These are phyloP conservation scores for Aricia artaxerxes DNA, from an alignment of 2,888 invertebrate genomes.

Conservation along the genomic window DNA sequence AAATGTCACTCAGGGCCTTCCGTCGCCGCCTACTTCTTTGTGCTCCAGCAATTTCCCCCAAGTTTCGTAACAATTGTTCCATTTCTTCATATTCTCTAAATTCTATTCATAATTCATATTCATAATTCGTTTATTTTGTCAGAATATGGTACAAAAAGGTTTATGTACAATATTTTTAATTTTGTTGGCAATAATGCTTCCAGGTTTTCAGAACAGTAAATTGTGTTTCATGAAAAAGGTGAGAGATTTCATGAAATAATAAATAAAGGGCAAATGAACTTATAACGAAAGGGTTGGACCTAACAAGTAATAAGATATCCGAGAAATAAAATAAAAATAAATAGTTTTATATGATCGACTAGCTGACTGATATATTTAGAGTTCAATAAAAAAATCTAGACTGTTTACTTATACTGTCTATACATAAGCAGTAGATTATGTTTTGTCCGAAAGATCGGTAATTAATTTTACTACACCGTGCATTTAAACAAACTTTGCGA, in stretches of 20 bases:
- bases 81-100: background rate
- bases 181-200: background rate
- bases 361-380: background rate
- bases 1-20: slow-evolving; percentile 56
- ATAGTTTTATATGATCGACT: background rate
- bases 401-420: background rate
- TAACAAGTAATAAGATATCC: background rate
- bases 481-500: background rate
- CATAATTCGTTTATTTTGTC: too few species aligned
- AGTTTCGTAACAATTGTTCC: slow-evolving; percentile 12
- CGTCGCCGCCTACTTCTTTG: slow-evolving; percentile 8
- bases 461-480: background rate
- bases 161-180: background rate
- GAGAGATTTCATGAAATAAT: background rate
- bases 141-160: too few species aligned
- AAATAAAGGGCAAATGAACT: background rate
- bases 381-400: background rate
- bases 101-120: background rate
- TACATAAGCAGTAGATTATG: background rate
- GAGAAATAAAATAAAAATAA: background rate
- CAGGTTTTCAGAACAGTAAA: background rate
- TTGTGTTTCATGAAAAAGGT: background rate
- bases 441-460: too few species aligned
- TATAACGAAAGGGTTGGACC: background rate
- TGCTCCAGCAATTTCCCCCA: background rate